Percentiles rank a stretch among this genome's conserved stretches.
Evolutionary conservation across 1,140 invertebrate genomes (phyloP).

Genomic region (Cecropterus lyciades): DNA sequence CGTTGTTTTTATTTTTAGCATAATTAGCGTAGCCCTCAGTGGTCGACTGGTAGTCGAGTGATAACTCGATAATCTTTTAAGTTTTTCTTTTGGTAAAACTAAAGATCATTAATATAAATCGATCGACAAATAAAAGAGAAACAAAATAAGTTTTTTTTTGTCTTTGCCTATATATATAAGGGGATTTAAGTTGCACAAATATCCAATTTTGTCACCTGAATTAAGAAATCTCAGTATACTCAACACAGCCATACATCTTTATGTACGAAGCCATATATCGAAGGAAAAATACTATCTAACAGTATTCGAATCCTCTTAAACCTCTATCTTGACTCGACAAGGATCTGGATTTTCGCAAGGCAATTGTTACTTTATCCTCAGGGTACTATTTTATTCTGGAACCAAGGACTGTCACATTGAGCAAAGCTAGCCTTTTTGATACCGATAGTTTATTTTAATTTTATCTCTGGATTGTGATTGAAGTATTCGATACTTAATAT

Average conservation of each 20-base stretch:
- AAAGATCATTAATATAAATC: too few relatives aligned
- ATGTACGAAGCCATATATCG: conserved; percentile 10
- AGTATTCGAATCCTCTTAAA: conserved; percentile 28
- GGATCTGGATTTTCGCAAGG: conserved; percentile 29
- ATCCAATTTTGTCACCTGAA: background rate
- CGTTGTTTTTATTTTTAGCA: too few relatives aligned
- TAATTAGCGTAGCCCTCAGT: too few relatives aligned
- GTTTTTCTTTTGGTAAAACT: too few relatives aligned
- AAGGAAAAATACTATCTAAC: conserved; percentile 24
- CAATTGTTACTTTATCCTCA: conserved; percentile 34
- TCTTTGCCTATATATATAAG: too few relatives aligned
- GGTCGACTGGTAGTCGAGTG: too few relatives aligned
- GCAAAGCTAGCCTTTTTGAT: conserved; percentile 25
- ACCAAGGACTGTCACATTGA: conserved; percentile 28
- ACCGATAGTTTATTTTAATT: conserved; percentile 15
- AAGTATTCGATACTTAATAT: background rate
- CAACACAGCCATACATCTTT: background rate
- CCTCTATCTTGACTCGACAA: conserved; percentile 35
- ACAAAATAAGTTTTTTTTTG: too few relatives aligned
- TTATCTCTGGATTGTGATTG: background rate
- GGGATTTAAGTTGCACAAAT: background rate
- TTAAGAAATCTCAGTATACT: background rate
- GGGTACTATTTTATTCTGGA: conserved; percentile 30
- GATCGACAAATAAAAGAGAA: too few relatives aligned
- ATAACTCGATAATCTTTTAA: too few relatives aligned